Evolutionary conservation across 2,113 vertebrate genomes (phyloP), one percentile per base, ranked within the genome.

Genomic region (Pygoscelis adeliae): DNA sequence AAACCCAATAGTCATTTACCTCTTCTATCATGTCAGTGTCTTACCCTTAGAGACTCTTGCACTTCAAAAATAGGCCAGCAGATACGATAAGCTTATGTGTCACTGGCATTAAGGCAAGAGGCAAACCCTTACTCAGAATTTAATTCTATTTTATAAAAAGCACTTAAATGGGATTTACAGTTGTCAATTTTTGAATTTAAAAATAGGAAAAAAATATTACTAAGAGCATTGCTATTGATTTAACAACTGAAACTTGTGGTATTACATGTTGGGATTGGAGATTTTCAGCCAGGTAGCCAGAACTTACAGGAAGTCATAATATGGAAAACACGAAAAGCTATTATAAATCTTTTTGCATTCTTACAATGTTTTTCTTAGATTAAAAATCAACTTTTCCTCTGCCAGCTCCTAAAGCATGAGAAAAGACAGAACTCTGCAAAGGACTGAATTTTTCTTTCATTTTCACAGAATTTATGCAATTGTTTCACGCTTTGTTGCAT

Each of bases 11-110:
- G 82, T 47, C 44, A 79, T 74, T 82, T 90, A 66, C 58, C 56
- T 91, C 81, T 42, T 71, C 59, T 81, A 8, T 67, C 84, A 84
- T 20, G 26, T 71, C 83, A 91, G 22, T 19, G 9, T 25, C 49
- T 62, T 59, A 63, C 34, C 94, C 83, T 81, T 36, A 66, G 89
- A 96, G 91, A 93, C 67, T 83, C 46, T 50, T 69, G 36, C 36
- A 56, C 67, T 70, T 90, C 76, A 85, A 78, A 94, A 94, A 59
- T 89, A 93, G 92, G 94, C 90, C 92, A 94, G 72, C 77, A 87
- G 71, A 63, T 59, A 83, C 5, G 4, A 50, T 76, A 89, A 94
- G 69, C 83, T 92, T 79, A 55, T 77, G 34, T 83, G 62, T 73
- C 63, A 73, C 59, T 49, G 53, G 71, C 46, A 80, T 80, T 49